Evolutionary conservation across 2,113 vertebrate species (phyloP), one percentile per base, ranked within the genome.

Genomic region (Prionailurus viverrinus): DNA sequence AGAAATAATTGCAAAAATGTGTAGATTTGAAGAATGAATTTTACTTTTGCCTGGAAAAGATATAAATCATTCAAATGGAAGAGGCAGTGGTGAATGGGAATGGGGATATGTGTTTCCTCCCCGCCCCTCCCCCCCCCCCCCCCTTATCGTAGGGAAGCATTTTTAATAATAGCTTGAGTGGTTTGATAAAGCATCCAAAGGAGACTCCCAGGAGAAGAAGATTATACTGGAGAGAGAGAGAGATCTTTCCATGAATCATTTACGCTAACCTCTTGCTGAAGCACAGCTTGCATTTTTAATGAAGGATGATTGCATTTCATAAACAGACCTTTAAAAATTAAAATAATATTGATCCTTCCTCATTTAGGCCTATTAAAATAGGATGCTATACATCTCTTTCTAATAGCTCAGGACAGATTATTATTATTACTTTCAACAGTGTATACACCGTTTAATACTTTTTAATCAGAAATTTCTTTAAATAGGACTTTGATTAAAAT

Each of bases 281-380:
- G 98, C 98, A 93, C 98, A 99, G 98, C 99, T 99, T 99, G 99
- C 99, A 99, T 99, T 99, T 99, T 99, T 99, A 99, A 99, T 99
- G 99, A 99, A 98, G 98, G 99, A 99, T 99, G 99, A 99, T 99
- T 99, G 98, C 98, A 98, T 99, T 99, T 99, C 98, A 99, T 99
- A 99, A 99, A 99, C 99, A 99, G 98, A 98, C 97, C 98, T 98
- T 99, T 98, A 99, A 99, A 99, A 99, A 99, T 99, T 99, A 98
- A 99, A 99, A 99, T 99, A 98, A 99, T 99, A 99, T 99, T 99
- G 99, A 99, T 99, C 98, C 92, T 97, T 98, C 96, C 98, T 99
- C 98, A 98, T 98, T 98, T 98, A 98, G 98, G 85, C 97, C 96
- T 98, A 98, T 98, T 98, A 98, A 98, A 98, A 98, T 98, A 97